A percentile compares a stretch with the other conserved stretches of the same genome.
phyloP scores from a whole-genome alignment of 1,140 invertebrate species.

The Drosophila oshimai region DNA sequence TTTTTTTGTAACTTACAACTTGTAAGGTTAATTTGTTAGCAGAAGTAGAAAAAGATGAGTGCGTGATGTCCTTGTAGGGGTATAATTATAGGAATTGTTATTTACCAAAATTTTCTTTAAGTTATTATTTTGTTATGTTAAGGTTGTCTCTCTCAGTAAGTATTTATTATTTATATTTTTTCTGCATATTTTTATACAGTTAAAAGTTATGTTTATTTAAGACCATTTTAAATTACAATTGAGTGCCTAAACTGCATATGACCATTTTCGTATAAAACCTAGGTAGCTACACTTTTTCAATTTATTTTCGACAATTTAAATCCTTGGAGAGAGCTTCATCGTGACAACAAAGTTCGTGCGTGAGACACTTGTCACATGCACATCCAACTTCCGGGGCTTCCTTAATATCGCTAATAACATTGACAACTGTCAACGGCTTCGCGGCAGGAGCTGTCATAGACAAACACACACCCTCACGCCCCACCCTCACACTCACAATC shows the following conservation, averaged over 20 bases:
- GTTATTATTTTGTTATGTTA: no score
- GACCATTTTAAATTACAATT: no score
- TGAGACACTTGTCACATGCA: slow-evolving; percentile 18
- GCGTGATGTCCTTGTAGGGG: background rate
- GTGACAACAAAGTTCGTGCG: background rate
- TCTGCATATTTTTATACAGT: no score
- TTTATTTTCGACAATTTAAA: background rate
- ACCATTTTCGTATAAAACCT: no score
- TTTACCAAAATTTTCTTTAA: no score
- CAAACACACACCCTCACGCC: slow-evolving; percentile 24
- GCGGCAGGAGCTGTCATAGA: slow-evolving; percentile 50
- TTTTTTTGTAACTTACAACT: background rate
- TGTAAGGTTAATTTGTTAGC: background rate
- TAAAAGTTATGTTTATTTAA: no score
- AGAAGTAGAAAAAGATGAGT: background rate
- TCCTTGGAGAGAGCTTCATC: background rate
- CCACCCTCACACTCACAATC: slow-evolving; percentile 2
- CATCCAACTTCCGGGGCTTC: background rate
- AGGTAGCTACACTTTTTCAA: background rate
- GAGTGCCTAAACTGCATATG: no score
- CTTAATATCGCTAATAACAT: slow-evolving; percentile 63
- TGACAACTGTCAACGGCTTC: slow-evolving; percentile 69
- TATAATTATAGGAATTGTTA: background rate
- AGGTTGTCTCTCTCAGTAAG: no score
- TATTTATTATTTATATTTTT: no score